Percentiles rank a stretch among this genome's conserved stretches.
Conservation (phyloP, 2,113 vertebrate genomes). For the Reinhardtius hippoglossoides region DNA sequence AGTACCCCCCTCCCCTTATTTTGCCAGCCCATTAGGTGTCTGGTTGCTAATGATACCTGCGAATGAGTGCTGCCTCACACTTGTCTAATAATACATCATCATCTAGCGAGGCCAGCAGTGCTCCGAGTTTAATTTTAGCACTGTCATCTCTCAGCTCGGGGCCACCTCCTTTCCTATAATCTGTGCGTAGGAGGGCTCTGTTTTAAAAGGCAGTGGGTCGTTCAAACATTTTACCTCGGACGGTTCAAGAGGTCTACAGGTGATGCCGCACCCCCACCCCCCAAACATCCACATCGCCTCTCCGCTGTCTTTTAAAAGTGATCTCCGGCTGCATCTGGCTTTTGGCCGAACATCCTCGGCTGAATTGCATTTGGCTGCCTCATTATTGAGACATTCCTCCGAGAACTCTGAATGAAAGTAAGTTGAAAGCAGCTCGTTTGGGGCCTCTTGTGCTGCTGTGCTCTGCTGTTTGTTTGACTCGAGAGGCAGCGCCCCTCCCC, state of each 20-base stretch:
- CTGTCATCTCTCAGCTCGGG: slow-evolving; percentile 70
- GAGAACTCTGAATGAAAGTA: slow-evolving; percentile 20
- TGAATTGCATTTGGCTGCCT: not conserved
- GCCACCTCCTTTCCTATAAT: slow-evolving; percentile 67
- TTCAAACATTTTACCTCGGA: slow-evolving; percentile 19
- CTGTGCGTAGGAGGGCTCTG: slow-evolving; percentile 50
- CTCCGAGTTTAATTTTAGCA: slow-evolving; percentile 77
- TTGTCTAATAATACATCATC: slow-evolving; percentile 78
- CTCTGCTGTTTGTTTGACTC: slow-evolving; percentile 53
- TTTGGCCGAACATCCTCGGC: slow-evolving; percentile 3
- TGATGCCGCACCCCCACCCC: no score
- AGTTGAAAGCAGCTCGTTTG: not conserved
- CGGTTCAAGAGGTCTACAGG: slow-evolving; percentile 45
- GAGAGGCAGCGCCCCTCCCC: slow-evolving; percentile 41
- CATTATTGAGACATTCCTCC: not conserved
- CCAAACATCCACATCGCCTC: not conserved
- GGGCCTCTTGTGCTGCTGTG: not conserved
- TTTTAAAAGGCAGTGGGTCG: slow-evolving; percentile 47
- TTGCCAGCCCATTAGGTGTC: slow-evolving; percentile 20
- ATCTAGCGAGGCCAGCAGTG: slow-evolving; percentile 58
- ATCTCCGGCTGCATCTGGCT: slow-evolving; percentile 2
- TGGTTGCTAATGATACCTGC: slow-evolving; percentile 51
- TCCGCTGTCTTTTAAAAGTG: not conserved
- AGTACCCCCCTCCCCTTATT: not conserved
- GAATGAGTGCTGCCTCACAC: slow-evolving; percentile 47